These are phyloP conservation scores for Holothuria glaberrima DNA, from an alignment of 35 echinoderm and acorn worm genomes.

Conservation along the genomic window DNA sequence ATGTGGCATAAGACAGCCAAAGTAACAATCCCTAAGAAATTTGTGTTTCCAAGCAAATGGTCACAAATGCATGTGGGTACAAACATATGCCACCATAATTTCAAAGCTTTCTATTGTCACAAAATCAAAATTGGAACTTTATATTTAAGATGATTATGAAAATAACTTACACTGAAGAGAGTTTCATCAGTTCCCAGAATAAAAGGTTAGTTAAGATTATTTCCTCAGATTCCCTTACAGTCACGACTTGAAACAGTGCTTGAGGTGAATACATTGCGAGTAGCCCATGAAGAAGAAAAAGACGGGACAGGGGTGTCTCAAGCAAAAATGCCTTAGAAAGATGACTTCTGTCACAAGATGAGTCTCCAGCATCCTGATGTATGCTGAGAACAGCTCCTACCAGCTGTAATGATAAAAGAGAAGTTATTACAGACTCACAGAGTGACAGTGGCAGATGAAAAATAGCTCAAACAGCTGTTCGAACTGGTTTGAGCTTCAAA, in stretches of 20 bases:
- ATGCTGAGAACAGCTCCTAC: too few relatives aligned
- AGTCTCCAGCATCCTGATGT: too few relatives aligned
- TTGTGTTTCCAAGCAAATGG: too few relatives aligned
- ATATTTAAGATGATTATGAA: neutral
- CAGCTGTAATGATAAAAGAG: too few relatives aligned
- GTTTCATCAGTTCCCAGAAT: slow-evolving; percentile 31
- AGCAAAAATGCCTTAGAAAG: too few relatives aligned
- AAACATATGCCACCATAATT: too few relatives aligned
- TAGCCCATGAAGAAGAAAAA: slow-evolving; percentile 10
- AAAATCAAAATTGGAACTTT: neutral
- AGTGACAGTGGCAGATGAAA: neutral
- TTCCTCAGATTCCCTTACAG: neutral
- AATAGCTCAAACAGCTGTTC: neutral
- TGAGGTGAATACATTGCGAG: neutral
- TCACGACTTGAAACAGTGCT: neutral
- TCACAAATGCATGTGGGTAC: too few relatives aligned
- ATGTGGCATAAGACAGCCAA: too few relatives aligned
- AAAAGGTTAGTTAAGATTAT: neutral
- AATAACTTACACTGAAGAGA: neutral
- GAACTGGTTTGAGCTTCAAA: too few relatives aligned
- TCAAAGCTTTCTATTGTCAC: neutral
- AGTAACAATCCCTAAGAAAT: too few relatives aligned
- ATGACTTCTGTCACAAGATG: neutral
- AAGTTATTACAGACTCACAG: too few relatives aligned
- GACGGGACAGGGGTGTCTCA: neutral